A percentile compares a stretch with the other conserved stretches of the same genome.
phyloP scores from a whole-genome alignment of 2,888 invertebrate genomes.

The Cerceris rybyensis region DNA sequence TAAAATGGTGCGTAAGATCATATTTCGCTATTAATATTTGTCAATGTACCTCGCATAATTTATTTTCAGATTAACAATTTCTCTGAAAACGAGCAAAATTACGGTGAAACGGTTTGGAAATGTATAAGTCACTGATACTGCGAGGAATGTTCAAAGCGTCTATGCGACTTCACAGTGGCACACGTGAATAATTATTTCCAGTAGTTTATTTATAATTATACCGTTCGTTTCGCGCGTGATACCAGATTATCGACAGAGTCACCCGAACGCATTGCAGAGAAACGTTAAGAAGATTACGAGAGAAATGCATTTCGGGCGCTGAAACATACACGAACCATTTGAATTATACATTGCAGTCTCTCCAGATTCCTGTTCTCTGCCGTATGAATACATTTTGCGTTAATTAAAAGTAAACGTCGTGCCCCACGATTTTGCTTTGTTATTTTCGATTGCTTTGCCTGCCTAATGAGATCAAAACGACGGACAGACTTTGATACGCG shows the following conservation, averaged over 20 bases:
- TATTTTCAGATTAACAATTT: too few relatives aligned
- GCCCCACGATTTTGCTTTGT: slow-evolving; percentile 19
- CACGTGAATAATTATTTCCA: not conserved
- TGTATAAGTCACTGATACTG: too few relatives aligned
- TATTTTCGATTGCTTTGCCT: slow-evolving; percentile 9
- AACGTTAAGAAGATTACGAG: slow-evolving; percentile 38
- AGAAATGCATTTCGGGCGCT: slow-evolving; percentile 17
- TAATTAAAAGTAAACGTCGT: slow-evolving; percentile 68
- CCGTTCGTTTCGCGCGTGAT: not conserved
- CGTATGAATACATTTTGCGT: slow-evolving; percentile 41
- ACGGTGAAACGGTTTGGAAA: too few relatives aligned
- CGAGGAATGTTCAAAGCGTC: too few relatives aligned
- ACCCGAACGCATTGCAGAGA: not conserved
- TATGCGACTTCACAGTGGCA: not conserved
- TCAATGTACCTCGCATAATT: too few relatives aligned
- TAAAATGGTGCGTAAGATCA: too few relatives aligned
- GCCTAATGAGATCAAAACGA: slow-evolving; percentile 6
- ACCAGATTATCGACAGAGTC: not conserved
- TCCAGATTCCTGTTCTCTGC: not conserved
- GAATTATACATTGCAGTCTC: slow-evolving; percentile 29
- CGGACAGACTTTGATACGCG: not conserved
- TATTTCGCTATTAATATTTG: too few relatives aligned
- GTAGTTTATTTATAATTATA: not conserved
- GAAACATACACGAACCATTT: slow-evolving; percentile 9
- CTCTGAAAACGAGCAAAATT: too few relatives aligned